Evolutionary conservation across 2,888 invertebrate species (phyloP), one percentile per base, ranked within the genome.

Genomic region (Dynastes grantii): DNA sequence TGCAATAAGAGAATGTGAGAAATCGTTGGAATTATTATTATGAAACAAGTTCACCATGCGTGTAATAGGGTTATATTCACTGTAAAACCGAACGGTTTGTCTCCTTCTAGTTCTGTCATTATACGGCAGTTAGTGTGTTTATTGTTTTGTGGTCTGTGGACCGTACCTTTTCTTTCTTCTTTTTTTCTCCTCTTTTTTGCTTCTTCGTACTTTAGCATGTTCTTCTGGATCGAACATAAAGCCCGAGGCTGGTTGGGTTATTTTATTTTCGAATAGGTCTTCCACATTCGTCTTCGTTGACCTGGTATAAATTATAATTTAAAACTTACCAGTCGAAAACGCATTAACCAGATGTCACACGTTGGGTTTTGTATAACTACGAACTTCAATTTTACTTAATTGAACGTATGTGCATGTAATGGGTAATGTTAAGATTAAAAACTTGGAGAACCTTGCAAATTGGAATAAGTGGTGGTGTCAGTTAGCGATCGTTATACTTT

Each of bases 311-410:
- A 76, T 76, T 76, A 76, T 58, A 76, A 76, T 76, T 76, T 61
- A 76, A 76, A 76, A 76, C 37, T 64, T 45, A 63, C 63, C 58
- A 37, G 76, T 40, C n/a, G 32, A 22, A 58, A 58, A 75, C 22
- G 51, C 63, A 64, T 37, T 67, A 76, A 76, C 65, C 76, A 76
- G 65, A 76, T 76, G 65, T 76, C 76, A 76, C 27, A 51, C 65
- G 37, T 61, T 29, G 8, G 32, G 27, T 32, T 13, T 32, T 32
- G 63, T 63, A 63, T 9, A 22, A 55, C 55, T 55, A 55, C 29
- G 32, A 63, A 63, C 27, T 63, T 32, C 13, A 29, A 63, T 63
- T 63, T 63, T 32, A 6, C 29, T 2, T 63, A 63, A 63, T 63
- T 63, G 63, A 63, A 63, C 32, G 63, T 27, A 8, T 32, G 32